These are phyloP conservation scores for Solenopsis invicta DNA, from an alignment of 1,140 invertebrate species.

Conservation along the genomic window DNA sequence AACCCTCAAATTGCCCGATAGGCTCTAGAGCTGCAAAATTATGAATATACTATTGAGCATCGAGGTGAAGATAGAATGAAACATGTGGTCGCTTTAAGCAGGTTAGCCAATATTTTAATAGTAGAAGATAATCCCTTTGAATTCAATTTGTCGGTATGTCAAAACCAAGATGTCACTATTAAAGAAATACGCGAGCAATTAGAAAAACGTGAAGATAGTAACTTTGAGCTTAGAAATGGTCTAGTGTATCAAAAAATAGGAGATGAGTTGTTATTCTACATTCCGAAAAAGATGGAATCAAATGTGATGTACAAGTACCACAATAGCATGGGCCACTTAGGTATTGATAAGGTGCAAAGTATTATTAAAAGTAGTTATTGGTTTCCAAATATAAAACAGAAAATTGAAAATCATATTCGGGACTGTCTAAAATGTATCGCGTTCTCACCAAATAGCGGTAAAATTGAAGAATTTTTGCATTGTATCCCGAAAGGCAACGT, in stretches of 20 bases:
- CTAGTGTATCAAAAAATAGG: neutral
- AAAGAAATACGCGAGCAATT: neutral
- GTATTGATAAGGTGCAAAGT: neutral
- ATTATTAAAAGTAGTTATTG: neutral
- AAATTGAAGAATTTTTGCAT: no score
- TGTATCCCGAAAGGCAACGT: no score
- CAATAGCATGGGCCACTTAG: neutral
- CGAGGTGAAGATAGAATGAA: no score
- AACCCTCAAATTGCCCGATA: no score
- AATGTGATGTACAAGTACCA: neutral
- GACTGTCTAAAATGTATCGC: no score
- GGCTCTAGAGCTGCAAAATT: no score
- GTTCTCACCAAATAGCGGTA: no score
- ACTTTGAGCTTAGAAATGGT: neutral
- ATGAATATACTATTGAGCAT: no score
- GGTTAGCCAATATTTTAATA: no score
- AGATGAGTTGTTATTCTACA: neutral
- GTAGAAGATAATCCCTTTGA: neutral
- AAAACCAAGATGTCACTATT: neutral
- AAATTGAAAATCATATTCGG: neutral
- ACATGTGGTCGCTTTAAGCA: no score
- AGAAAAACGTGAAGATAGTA: neutral
- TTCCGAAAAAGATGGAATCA: neutral
- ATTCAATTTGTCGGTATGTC: neutral
- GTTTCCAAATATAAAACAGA: neutral